These are phyloP conservation scores for Eupithecia centaureata DNA, from an alignment of 2,888 invertebrate genomes.

Conservation along the genomic window DNA sequence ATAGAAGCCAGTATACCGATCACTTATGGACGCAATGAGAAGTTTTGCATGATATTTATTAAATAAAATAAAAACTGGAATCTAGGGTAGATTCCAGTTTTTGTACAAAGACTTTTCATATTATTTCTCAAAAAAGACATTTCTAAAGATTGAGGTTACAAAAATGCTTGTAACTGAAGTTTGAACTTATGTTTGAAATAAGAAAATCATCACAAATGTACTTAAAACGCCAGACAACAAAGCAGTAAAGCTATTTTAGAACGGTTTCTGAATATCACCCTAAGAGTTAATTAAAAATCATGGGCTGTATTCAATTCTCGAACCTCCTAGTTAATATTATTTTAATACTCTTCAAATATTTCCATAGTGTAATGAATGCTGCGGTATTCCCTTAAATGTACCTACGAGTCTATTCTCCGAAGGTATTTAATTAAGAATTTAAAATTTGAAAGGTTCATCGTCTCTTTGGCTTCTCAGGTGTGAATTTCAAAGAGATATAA, in stretches of 20 bases:
- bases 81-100: no score
- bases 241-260: not conserved
- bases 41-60: no score
- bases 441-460: constrained; percentile 28
- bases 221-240: not conserved
- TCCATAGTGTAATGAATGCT: constrained; percentile 14
- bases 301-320: constrained; percentile 7
- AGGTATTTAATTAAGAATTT: constrained; percentile 33
- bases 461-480: constrained; percentile 14
- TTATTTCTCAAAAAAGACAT: no score
- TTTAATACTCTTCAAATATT: constrained; percentile 16
- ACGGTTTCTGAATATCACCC: not conserved
- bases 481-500: constrained; percentile 42
- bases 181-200: not conserved
- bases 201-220: not conserved
- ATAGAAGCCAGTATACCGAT: no score
- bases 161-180: not conserved
- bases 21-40: no score
- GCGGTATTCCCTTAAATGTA: constrained; percentile 12
- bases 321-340: constrained; percentile 14
- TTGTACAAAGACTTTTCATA: no score
- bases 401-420: constrained; percentile 16
- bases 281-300: constrained; percentile 15
- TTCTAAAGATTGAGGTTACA: not conserved
- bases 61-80: no score